Evolutionary conservation across 1,140 invertebrate species (phyloP).

Genomic region (Tetragnatha versicolor): DNA sequence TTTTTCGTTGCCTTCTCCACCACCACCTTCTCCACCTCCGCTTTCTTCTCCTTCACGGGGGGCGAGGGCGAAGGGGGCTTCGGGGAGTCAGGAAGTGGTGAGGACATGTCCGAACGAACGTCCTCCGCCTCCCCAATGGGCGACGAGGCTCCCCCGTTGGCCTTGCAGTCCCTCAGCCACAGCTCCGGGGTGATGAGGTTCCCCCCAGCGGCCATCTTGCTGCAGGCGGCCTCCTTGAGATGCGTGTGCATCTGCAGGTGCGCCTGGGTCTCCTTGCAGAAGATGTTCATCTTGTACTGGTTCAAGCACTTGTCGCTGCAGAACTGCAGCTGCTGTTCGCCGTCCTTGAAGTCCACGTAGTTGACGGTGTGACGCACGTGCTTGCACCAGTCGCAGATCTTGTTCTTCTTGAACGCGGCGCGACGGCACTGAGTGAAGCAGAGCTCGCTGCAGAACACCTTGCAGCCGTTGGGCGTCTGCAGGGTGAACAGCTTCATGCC

Average conservation of each 20-base stretch:
- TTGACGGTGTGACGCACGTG: slow-evolving; percentile 89
- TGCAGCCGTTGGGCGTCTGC: slow-evolving; percentile 60
- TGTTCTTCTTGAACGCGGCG: slow-evolving; percentile 87
- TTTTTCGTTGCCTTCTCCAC: not conserved
- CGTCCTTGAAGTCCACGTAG: slow-evolving; percentile 82
- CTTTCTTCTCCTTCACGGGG: slow-evolving; percentile 24
- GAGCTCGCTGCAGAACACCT: slow-evolving; percentile 81
- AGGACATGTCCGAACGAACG: slow-evolving; percentile 28
- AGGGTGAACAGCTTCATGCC: slow-evolving; percentile 65
- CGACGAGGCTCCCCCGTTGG: slow-evolving; percentile 11
- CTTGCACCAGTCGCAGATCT: slow-evolving; percentile 92
- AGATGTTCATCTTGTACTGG: slow-evolving; percentile 95
- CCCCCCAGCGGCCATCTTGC: slow-evolving; percentile 57
- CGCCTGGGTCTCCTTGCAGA: slow-evolving; percentile 88
- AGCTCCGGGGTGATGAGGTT: slow-evolving; percentile 85
- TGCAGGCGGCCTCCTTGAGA: slow-evolving; percentile 65
- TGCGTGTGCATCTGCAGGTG: slow-evolving; percentile 84
- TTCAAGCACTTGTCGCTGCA: slow-evolving; percentile 88
- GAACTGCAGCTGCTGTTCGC: slow-evolving; percentile 68
- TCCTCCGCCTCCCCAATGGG: slow-evolving; percentile 13
- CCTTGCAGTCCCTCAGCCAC: slow-evolving; percentile 74
- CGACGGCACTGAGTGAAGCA: slow-evolving; percentile 87
- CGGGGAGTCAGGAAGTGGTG: slow-evolving; percentile 1
- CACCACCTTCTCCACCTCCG: slow-evolving; percentile 21
- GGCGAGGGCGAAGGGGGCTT: not conserved